Base-by-base conservation (phyloP, 1,140 invertebrate genomes). In the Drosophila pachea region DNA sequence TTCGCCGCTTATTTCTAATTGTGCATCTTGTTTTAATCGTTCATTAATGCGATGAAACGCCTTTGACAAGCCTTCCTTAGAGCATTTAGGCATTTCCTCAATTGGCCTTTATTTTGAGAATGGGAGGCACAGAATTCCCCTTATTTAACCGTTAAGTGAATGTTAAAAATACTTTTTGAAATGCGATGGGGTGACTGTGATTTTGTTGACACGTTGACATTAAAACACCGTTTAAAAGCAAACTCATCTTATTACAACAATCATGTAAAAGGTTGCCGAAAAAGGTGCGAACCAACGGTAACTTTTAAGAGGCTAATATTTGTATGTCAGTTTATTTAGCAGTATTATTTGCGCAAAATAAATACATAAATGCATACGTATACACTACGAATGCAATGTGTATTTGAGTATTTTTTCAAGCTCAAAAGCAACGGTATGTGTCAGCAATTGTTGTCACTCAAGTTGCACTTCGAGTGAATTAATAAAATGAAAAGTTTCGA, bases 121-220 rank as follows among this genome's bases (percentile, higher is more conserved):
- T 43, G 16, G 2, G 11, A 33, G 7, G 16, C 31, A 29, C n/a
- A 47, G 32, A 50, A 36, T 14, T 35, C 5, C 22, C 22, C 58
- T 45, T 12, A 22, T 16, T 61, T 61, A 47, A 54, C 59, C 35
- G 66, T 54, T 68, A 55, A 29, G 29, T 33, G 5, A 54, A 22
- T 22, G 22, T 22, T 22, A 22, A 43, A n/a, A 43, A 43, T 7
- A 9, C 12, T 29, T 33, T 14, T 7, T 58, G n/a, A 50, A 50
- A 63, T 47, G 54, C 40, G 12, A 11, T 56, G 40, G 47, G 54
- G 14, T 47, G 49, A 63, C 63, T n/a, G 60, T 29, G 38, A 50
- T 42, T 52, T 68, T 68, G 72, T 65, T 84, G 67, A 68, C 79
- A 75, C 42, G 45, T 47, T 73, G 68, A 76, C 76, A 69, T 76